A percentile compares a stretch with the other conserved stretches of the same genome.
Conservation (phyloP, 1,140 invertebrate genomes). For the Apolygus lucorum region DNA sequence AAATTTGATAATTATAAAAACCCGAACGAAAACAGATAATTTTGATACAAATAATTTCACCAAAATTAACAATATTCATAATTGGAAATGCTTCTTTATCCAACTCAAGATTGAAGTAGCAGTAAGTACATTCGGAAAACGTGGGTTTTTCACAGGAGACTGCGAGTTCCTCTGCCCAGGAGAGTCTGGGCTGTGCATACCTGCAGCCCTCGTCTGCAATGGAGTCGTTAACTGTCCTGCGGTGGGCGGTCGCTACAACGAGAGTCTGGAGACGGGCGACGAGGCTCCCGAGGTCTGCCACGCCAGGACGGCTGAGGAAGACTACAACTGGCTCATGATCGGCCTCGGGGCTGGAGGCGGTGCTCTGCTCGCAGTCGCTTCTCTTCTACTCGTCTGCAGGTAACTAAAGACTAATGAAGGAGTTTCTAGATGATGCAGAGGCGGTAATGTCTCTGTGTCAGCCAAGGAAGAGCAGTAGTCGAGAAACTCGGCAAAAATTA, state of each 20-base stretch:
- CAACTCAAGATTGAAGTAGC: no score
- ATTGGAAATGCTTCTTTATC: no score
- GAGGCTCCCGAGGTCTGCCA: slow-evolving; percentile 50
- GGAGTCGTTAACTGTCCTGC: slow-evolving; percentile 74
- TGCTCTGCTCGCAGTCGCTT: slow-evolving; percentile 41
- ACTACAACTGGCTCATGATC: slow-evolving; percentile 47
- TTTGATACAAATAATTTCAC: no score
- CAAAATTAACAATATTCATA: no score
- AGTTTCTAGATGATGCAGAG: no score
- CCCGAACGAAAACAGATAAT: slow-evolving; percentile 3
- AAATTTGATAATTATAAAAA: no score
- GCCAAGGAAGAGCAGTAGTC: no score
- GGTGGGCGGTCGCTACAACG: slow-evolving; percentile 23
- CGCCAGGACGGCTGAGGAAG: slow-evolving; percentile 37
- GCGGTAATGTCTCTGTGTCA: no score
- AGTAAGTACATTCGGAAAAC: no score
- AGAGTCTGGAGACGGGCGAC: slow-evolving; percentile 33
- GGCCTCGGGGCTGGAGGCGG: slow-evolving; percentile 42
- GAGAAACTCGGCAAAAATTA: no score
- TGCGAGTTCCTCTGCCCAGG: slow-evolving; percentile 67
- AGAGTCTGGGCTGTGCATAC: slow-evolving; percentile 69
- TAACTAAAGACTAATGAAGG: no score
- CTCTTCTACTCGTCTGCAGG: slow-evolving; percentile 42
- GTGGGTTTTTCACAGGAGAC: slow-evolving; percentile 5
- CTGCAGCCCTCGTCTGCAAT: slow-evolving; percentile 70